Evolutionary conservation across 2,888 invertebrate genomes (phyloP).

Genomic region (Adela reaumurella): DNA sequence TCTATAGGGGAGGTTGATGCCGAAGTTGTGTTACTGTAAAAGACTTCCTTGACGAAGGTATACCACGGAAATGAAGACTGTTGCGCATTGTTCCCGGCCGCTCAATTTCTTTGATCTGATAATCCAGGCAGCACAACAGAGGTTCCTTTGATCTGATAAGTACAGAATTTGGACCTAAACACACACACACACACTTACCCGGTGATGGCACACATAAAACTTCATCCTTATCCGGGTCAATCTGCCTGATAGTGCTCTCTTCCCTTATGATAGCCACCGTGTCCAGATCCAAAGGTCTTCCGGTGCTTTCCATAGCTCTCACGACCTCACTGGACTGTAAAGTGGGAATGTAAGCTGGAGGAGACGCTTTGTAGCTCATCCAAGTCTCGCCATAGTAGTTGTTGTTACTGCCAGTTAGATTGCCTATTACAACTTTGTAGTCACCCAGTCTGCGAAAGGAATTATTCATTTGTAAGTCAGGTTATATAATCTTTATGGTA

Average conservation of each 20-base stretch:
- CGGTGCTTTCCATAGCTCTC: constrained; percentile 27
- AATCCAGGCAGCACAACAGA: too few relatives aligned
- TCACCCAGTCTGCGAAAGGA: constrained; percentile 51
- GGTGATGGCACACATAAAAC: constrained; percentile 32
- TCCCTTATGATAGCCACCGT: constrained; percentile 24
- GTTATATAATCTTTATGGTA: too few relatives aligned
- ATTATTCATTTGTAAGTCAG: too few relatives aligned
- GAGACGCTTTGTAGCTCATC: constrained; percentile 23
- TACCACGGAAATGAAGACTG: too few relatives aligned
- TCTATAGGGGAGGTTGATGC: constrained; percentile 73
- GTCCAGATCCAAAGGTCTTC: constrained; percentile 25
- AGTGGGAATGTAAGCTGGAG: constrained; percentile 30
- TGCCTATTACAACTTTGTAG: constrained; percentile 61
- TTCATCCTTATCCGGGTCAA: constrained; percentile 27
- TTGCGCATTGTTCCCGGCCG: too few relatives aligned
- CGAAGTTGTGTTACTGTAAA: constrained; percentile 69
- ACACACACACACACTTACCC: constrained; percentile 27
- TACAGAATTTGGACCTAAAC: too few relatives aligned
- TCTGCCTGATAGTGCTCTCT: constrained; percentile 27
- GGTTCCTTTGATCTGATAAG: too few relatives aligned
- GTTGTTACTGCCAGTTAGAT: constrained; percentile 29
- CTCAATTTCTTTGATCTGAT: too few relatives aligned
- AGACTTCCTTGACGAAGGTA: too few relatives aligned
- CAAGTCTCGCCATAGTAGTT: constrained; percentile 38
- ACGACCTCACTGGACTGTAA: constrained; percentile 28